phyloP scores from a whole-genome alignment of 2,888 invertebrate genomes.

The Thymelicus acteon region DNA sequence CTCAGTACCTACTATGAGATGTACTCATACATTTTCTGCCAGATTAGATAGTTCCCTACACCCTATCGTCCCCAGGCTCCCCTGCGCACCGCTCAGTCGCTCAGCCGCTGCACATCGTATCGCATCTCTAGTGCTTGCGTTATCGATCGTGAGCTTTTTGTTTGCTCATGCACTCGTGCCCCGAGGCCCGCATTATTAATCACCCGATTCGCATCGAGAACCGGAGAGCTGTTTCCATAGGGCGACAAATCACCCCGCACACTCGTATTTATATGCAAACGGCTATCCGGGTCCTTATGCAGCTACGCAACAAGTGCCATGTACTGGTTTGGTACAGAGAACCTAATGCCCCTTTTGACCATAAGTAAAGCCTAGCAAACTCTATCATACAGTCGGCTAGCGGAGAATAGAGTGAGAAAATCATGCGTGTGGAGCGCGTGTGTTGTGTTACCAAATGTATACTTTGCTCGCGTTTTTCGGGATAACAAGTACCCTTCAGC shows the following conservation, averaged over 20 bases:
- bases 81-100: neutral
- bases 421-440: too few relatives aligned
- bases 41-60: neutral
- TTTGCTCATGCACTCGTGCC: conserved; percentile 31
- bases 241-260: conserved; percentile 63
- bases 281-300: conserved; percentile 48
- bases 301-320: conserved; percentile 73
- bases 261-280: conserved; percentile 63
- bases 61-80: conserved; percentile 17
- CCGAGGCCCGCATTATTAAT: conserved; percentile 37
- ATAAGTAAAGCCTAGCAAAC: neutral
- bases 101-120: neutral
- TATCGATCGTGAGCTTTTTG: conserved; percentile 35
- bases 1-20: too few relatives aligned
- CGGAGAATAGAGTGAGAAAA: too few relatives aligned
- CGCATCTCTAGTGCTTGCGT: conserved; percentile 33
- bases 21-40: neutral
- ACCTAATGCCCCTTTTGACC: conserved; percentile 17
- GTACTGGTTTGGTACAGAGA: conserved; percentile 41
- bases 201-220: conserved; percentile 21
- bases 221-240: conserved; percentile 51
- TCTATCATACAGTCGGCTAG: neutral
- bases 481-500: too few relatives aligned
- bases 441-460: too few relatives aligned
- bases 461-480: too few relatives aligned